These are phyloP conservation scores for Solenopsis invicta DNA, from an alignment of 1,140 invertebrate genomes.

Conservation along the genomic window DNA sequence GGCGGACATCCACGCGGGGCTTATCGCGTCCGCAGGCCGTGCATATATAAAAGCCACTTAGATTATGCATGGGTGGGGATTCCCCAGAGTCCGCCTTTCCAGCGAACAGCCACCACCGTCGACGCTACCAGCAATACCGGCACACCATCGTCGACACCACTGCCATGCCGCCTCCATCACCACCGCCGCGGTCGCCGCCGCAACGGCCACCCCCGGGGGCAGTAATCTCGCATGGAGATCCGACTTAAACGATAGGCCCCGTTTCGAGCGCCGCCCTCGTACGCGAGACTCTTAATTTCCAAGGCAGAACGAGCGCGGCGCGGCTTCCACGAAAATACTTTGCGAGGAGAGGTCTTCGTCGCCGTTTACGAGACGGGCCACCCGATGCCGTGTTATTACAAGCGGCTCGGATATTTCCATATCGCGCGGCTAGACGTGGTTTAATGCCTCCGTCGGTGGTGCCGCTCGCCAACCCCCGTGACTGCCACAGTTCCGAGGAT, in stretches of 20 bases:
- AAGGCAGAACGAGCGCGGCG: conserved; percentile 77
- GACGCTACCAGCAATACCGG: conserved; percentile 66
- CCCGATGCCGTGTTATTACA: conserved; percentile 82
- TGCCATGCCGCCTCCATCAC: conserved; percentile 48
- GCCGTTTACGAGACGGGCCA: conserved; percentile 75
- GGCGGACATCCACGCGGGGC: conserved; percentile 16
- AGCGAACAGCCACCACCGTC: conserved; percentile 75
- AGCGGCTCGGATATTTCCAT: conserved; percentile 81
- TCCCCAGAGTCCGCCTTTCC: conserved; percentile 81
- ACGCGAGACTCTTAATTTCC: conserved; percentile 85
- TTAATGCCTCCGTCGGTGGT: conserved; percentile 75
- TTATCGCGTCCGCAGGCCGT: conserved; percentile 51
- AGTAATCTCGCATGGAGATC: conserved; percentile 86
- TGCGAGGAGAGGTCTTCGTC: conserved; percentile 74
- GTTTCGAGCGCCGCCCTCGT: conserved; percentile 82
- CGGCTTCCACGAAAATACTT: conserved; percentile 84
- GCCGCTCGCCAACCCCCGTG: conserved; percentile 68
- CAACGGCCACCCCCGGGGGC: conserved; percentile 81
- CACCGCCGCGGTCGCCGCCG: conserved; percentile 52
- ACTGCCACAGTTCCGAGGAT: conserved; percentile 42
- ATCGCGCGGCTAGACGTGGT: conserved; percentile 82
- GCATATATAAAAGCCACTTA: conserved; percentile 72
- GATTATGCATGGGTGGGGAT: conserved; percentile 82
- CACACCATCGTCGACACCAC: conserved; percentile 59
- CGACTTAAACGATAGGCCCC: conserved; percentile 86